These are phyloP conservation scores for Daubentonia madagascariensis DNA, from an alignment of 2,113 vertebrate genomes.

Conservation along the genomic window DNA sequence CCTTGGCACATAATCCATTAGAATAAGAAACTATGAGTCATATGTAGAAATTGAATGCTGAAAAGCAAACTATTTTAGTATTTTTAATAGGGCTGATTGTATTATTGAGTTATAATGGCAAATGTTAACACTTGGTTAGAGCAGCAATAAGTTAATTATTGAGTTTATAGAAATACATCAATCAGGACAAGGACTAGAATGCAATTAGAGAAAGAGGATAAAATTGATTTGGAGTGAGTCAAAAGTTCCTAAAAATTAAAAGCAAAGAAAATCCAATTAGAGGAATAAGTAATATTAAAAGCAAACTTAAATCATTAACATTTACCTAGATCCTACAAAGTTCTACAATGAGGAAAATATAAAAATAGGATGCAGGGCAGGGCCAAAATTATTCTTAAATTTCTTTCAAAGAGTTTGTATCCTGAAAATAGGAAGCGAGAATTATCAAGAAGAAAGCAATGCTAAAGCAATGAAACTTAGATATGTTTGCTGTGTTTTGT, in stretches of 20 bases:
- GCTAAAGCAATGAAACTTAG: neutral
- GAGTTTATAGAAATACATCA: slow-evolving; percentile 43
- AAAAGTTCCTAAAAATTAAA: slow-evolving; percentile 50
- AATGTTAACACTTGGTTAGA: slow-evolving; percentile 56
- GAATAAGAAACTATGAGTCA: neutral
- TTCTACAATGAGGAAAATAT: neutral
- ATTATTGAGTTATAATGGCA: slow-evolving; percentile 35
- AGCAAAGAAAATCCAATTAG: slow-evolving; percentile 45
- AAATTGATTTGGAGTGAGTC: slow-evolving; percentile 50
- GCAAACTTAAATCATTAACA: neutral
- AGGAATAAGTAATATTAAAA: slow-evolving; percentile 1
- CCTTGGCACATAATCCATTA: neutral
- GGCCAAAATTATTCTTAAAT: neutral
- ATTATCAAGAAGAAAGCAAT: neutral
- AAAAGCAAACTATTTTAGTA: slow-evolving; percentile 9
- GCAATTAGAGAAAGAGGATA: slow-evolving; percentile 39
- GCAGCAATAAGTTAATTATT: slow-evolving; percentile 60
- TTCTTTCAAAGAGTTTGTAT: neutral
- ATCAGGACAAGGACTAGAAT: slow-evolving; percentile 45
- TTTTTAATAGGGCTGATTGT: slow-evolving; percentile 39
- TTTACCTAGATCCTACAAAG: neutral
- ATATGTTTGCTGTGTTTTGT: neutral
- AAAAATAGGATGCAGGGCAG: neutral
- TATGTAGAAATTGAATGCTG: neutral
- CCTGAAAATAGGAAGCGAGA: neutral